A percentile compares a stretch with the other conserved stretches of the same genome.
Evolutionary conservation across 2,888 invertebrate species (phyloP).

Genomic region (Hofmannophila pseudospretella): DNA sequence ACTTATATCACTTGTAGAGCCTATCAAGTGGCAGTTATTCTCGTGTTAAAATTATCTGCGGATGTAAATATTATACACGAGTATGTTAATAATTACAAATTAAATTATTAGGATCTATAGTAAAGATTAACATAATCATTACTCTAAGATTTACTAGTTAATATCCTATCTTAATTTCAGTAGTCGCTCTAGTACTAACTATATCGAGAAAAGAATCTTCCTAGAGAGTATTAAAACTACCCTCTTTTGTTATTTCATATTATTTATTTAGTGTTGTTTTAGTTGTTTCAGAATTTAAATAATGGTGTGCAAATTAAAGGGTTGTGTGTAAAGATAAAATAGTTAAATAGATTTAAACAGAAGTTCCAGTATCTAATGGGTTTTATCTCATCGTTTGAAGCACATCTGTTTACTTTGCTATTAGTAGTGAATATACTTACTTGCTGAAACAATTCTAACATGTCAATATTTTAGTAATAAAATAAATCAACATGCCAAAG

Average conservation of each 20-base stretch:
- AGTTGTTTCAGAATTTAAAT: conserved; percentile 50
- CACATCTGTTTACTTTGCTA: conserved; percentile 36
- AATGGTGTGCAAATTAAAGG: conserved; percentile 77
- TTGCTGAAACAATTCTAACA: conserved; percentile 43
- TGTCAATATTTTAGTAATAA: conserved; percentile 50
- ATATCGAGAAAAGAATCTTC: conserved; percentile 41
- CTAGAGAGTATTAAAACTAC: conserved; percentile 46
- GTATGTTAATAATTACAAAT: conserved; percentile 68
- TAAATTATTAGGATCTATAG: conserved; percentile 66
- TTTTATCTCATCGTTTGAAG: conserved; percentile 32
- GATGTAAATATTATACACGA: conserved; percentile 71
- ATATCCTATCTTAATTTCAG: conserved; percentile 67
- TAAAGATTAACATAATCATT: conserved; percentile 74
- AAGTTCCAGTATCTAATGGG: conserved; percentile 53
- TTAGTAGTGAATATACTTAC: conserved; percentile 26
- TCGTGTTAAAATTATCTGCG: conserved; percentile 53
- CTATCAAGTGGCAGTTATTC: conserved; percentile 60
- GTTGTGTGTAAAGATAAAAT: conserved; percentile 78
- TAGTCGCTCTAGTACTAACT: conserved; percentile 62
- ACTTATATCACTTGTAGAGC: no score
- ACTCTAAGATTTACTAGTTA: conserved; percentile 65
- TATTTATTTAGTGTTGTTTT: conserved; percentile 37
- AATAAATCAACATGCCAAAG: conserved; percentile 64
- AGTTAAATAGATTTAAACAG: conserved; percentile 68
- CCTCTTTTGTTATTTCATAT: conserved; percentile 36